phyloP scores from a whole-genome alignment of 2,113 vertebrate species.

The Pangasianodon hypophthalmus region DNA sequence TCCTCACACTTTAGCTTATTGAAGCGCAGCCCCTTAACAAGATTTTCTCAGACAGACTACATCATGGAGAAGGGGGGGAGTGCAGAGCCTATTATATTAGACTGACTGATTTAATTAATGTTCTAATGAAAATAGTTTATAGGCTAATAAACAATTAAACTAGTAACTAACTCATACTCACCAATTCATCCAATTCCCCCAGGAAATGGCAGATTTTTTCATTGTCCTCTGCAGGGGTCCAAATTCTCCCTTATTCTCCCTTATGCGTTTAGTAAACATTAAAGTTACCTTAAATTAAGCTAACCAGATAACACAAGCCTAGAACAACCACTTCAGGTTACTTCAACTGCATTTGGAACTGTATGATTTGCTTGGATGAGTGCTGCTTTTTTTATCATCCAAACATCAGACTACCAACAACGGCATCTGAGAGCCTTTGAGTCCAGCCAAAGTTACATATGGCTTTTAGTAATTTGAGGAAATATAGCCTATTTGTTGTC shows the following conservation, averaged over 20 bases:
- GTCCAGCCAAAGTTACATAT: not conserved
- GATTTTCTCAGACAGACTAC: constrained; percentile 31
- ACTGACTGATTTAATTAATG: constrained; percentile 20
- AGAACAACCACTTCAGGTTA: not conserved
- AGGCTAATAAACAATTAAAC: not conserved
- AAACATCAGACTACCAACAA: not conserved
- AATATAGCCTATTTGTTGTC: not conserved
- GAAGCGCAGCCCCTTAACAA: constrained; percentile 32
- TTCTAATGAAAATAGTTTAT: not conserved
- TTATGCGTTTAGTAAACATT: not conserved
- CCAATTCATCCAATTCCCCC: not conserved
- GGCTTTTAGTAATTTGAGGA: not conserved
- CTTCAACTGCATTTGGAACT: not conserved
- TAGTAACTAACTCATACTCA: not conserved
- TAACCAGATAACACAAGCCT: not conserved
- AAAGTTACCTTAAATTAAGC: not conserved
- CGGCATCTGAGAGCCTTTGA: not conserved
- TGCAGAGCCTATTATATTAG: constrained; percentile 8
- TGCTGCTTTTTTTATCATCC: not conserved
- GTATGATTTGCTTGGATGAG: not conserved
- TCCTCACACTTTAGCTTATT: constrained; percentile 37
- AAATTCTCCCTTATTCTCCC: not conserved
- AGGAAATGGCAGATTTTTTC: not conserved
- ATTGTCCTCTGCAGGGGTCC: not conserved
- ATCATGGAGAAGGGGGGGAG: too few relatives aligned